Conservation (phyloP, 2,113 vertebrate species). For the Hirundichthys speculiger region DNA sequence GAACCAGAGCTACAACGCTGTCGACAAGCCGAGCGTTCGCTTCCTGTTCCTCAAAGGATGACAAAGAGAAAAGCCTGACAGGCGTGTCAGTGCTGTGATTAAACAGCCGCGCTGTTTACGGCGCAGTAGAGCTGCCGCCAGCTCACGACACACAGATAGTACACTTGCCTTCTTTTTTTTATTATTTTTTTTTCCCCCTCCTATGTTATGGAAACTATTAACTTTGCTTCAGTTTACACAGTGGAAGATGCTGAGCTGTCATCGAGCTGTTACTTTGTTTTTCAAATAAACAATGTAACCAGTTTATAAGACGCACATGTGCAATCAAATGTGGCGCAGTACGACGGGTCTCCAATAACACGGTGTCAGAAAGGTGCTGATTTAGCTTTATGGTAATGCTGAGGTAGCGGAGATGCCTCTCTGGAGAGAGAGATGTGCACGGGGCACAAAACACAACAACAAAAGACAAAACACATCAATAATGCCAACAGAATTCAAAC, state of each 20-base stretch:
- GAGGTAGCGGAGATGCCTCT: background rate
- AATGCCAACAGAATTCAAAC: too few relatives aligned
- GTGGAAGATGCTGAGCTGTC: slow-evolving; percentile 18
- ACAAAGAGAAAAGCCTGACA: slow-evolving; percentile 29
- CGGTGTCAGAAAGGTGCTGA: slow-evolving; percentile 12
- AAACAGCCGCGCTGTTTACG: slow-evolving; percentile 28
- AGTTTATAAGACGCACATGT: slow-evolving; percentile 22
- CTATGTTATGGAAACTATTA: slow-evolving; percentile 7
- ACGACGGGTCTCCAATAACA: background rate
- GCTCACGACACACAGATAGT: slow-evolving; percentile 24
- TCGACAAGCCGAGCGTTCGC: slow-evolving; percentile 33
- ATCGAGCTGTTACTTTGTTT: slow-evolving; percentile 6
- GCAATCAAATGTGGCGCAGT: slow-evolving; percentile 21
- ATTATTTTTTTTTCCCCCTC: slow-evolving; percentile 4
- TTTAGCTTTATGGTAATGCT: slow-evolving; percentile 1
- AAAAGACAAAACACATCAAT: too few relatives aligned
- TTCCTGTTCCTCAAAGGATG: slow-evolving; percentile 34
- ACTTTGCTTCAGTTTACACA: slow-evolving; percentile 8
- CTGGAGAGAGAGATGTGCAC: background rate
- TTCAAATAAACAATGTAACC: slow-evolving; percentile 5
- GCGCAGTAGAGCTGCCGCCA: background rate
- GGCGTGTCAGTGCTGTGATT: slow-evolving; percentile 31
- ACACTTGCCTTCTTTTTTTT: slow-evolving; percentile 12
- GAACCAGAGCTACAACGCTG: slow-evolving; percentile 24
- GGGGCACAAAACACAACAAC: too few relatives aligned